These are phyloP conservation scores for Heliconius ethilla DNA, from an alignment of 2,888 invertebrate genomes.

Conservation along the genomic window DNA sequence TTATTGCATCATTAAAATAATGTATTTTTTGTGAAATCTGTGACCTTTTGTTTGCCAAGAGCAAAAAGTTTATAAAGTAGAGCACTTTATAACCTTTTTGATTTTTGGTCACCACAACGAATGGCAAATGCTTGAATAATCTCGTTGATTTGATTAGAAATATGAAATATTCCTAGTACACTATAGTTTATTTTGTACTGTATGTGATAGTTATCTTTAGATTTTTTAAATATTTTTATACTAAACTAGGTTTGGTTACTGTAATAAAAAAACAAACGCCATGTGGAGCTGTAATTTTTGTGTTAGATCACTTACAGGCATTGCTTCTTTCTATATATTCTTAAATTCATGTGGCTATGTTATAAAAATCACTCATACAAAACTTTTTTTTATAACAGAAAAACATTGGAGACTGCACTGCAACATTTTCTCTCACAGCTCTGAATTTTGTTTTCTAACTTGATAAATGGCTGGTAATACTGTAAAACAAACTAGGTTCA, in stretches of 20 bases:
- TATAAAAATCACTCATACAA: not conserved
- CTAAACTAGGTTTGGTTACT: not conserved
- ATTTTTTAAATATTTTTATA: not conserved
- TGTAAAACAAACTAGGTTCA: not conserved
- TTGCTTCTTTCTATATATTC: not conserved
- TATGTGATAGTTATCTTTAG: not conserved
- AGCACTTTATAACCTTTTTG: too few relatives aligned
- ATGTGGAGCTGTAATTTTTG: too few relatives aligned
- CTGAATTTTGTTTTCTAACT: not conserved
- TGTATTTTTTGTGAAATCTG: not conserved
- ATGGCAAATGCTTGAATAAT: not conserved
- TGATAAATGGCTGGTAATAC: not conserved
- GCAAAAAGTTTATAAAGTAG: not conserved
- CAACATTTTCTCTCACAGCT: not conserved
- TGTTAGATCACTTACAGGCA: not conserved
- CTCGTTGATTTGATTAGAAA: not conserved
- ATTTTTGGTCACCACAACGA: not conserved
- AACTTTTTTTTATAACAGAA: not conserved
- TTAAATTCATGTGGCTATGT: not conserved
- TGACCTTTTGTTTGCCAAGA: not conserved
- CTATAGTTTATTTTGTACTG: not conserved
- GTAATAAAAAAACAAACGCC: not conserved
- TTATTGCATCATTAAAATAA: too few relatives aligned
- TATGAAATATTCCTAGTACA: not conserved
- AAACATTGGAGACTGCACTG: not conserved